Evolutionary conservation across 2,888 invertebrate genomes (phyloP).

Genomic region (Panopea generosa): DNA sequence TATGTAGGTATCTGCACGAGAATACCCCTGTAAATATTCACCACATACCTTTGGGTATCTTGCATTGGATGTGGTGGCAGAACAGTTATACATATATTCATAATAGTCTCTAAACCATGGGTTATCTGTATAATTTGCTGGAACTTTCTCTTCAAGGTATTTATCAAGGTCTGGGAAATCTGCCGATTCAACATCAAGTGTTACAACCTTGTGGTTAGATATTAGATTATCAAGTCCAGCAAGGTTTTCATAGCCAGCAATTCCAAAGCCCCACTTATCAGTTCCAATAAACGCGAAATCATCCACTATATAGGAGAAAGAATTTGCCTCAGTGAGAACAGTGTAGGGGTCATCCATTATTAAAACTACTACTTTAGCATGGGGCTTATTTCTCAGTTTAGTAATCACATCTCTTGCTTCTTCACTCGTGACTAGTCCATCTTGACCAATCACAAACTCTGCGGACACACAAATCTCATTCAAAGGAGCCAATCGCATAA

Average conservation of each 20-base stretch:
- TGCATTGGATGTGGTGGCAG: conserved; percentile 20
- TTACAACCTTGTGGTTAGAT: conserved; percentile 59
- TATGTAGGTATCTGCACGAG: conserved; percentile 72
- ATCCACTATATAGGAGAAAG: conserved; percentile 34
- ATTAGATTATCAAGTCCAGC: conserved; percentile 57
- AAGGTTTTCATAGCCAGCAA: conserved; percentile 68
- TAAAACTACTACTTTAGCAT: conserved; percentile 75
- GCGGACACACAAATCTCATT: conserved; percentile 80
- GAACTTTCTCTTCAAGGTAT: conserved; percentile 78
- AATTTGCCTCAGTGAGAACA: conserved; percentile 72
- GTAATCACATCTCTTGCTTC: conserved; percentile 66
- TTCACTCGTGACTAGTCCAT: conserved; percentile 53
- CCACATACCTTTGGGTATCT: conserved; percentile 49
- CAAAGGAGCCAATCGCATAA: conserved; percentile 75
- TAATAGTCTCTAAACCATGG: conserved; percentile 86
- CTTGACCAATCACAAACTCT: conserved; percentile 71
- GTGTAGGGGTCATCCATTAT: conserved; percentile 75
- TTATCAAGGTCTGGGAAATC: conserved; percentile 79
- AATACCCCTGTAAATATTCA: conserved; percentile 63
- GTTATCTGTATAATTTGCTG: conserved; percentile 79
- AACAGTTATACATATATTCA: conserved; percentile 82
- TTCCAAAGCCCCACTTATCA: conserved; percentile 78
- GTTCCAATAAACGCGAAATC: conserved; percentile 79
- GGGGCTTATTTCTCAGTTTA: conserved; percentile 55
- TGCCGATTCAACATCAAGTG: conserved; percentile 81